Conservation (phyloP, 2,113 vertebrate species). For the Tangachromis dhanisi region DNA sequence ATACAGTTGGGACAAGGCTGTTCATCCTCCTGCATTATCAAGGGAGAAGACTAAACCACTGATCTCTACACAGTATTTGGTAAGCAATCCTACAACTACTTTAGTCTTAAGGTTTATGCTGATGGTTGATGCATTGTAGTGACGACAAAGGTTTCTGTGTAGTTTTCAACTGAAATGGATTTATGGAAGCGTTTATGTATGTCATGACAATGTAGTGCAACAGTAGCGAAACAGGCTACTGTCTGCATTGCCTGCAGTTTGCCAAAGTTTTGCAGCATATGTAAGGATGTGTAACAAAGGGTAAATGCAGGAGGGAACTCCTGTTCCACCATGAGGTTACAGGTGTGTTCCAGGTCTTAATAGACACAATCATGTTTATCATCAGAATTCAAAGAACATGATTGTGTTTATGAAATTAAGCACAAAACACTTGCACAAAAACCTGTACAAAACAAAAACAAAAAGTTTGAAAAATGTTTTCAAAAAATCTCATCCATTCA, state of each 20-base stretch:
- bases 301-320: slow-evolving; percentile 58
- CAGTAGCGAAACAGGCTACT: neutral
- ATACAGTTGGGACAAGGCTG: slow-evolving; percentile 70
- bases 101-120: slow-evolving; percentile 4
- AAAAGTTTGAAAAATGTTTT: slow-evolving; percentile 38
- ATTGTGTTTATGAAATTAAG: slow-evolving; percentile 61
- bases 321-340: slow-evolving; percentile 63
- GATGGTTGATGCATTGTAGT: neutral
- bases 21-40: slow-evolving; percentile 64
- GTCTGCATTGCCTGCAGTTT: neutral
- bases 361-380: slow-evolving; percentile 59
- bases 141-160: neutral
- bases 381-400: slow-evolving; percentile 48
- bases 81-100: slow-evolving; percentile 37
- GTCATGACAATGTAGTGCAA: neutral
- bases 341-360: slow-evolving; percentile 69
- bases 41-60: slow-evolving; percentile 37
- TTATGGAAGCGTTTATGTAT: neutral
- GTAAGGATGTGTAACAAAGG: neutral
- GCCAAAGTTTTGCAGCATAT: neutral
- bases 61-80: slow-evolving; percentile 39
- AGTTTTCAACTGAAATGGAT: neutral
- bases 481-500: slow-evolving; percentile 68
- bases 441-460: slow-evolving; percentile 67
- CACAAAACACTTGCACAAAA: slow-evolving; percentile 70